These are phyloP conservation scores for Drosophila setosimentum DNA, from an alignment of 2,888 invertebrate genomes.

Conservation along the genomic window DNA sequence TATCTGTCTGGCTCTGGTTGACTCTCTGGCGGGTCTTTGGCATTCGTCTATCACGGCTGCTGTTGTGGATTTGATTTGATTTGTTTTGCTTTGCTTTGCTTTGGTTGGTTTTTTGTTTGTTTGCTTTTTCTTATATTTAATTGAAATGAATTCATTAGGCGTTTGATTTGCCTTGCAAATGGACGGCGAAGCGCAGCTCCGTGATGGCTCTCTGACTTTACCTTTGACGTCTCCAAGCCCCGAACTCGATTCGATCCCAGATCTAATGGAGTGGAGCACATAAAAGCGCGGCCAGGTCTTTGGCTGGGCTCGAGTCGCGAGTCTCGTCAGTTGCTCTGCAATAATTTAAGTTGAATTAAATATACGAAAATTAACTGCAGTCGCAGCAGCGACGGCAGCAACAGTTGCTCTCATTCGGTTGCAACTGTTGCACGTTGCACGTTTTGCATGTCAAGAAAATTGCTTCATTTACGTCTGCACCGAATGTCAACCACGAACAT, in stretches of 20 bases:
- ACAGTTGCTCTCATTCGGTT: slow-evolving; percentile 55
- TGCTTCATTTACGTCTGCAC: slow-evolving; percentile 78
- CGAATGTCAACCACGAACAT: slow-evolving; percentile 79
- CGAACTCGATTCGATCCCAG: slow-evolving; percentile 15
- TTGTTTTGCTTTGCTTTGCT: slow-evolving; percentile 26
- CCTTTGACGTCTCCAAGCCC: slow-evolving; percentile 65
- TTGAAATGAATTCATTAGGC: slow-evolving; percentile 81
- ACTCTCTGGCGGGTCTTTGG: slow-evolving; percentile 53
- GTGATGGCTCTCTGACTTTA: slow-evolving; percentile 48
- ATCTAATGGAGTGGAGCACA: slow-evolving; percentile 51
- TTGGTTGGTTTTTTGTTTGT: slow-evolving; percentile 7
- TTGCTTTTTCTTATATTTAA: slow-evolving; percentile 60
- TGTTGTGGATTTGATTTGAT: slow-evolving; percentile 36
- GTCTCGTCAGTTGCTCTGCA: slow-evolving; percentile 51
- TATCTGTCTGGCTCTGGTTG: background rate
- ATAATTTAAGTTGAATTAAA: slow-evolving; percentile 79
- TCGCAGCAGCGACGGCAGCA: slow-evolving; percentile 38
- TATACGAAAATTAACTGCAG: slow-evolving; percentile 75
- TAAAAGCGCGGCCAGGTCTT: slow-evolving; percentile 53
- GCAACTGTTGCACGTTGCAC: slow-evolving; percentile 80
- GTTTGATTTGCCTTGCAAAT: slow-evolving; percentile 80
- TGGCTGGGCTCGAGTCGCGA: slow-evolving; percentile 8
- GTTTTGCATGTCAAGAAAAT: slow-evolving; percentile 80
- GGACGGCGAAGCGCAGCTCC: slow-evolving; percentile 45
- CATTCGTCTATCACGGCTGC: slow-evolving; percentile 66